A percentile compares a stretch with the other conserved stretches of the same genome.
Evolutionary conservation across 2,113 vertebrate species (phyloP).

Genomic region (Leptocoma aspasia): DNA sequence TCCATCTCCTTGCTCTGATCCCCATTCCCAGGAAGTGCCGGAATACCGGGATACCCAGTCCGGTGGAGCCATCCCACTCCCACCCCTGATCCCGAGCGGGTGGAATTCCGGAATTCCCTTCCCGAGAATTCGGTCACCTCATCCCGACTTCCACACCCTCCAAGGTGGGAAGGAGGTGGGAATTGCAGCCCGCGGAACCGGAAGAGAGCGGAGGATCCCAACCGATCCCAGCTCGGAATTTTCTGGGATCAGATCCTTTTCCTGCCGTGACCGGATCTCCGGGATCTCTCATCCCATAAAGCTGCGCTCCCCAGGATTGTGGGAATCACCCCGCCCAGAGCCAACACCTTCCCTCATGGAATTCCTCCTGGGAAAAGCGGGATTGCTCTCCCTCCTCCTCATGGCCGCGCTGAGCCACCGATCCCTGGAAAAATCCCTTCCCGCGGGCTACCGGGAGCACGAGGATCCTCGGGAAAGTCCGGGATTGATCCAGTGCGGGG

Average conservation of each 20-base stretch:
- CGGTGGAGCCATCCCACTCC: background rate
- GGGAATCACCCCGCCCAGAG: too few species aligned
- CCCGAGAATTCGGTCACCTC: background rate
- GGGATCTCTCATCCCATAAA: background rate
- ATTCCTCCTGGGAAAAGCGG: background rate
- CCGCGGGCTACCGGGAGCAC: background rate
- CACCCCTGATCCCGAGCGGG: too few species aligned
- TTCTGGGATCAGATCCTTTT: background rate
- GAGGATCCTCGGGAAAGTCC: background rate
- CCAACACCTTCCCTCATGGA: background rate
- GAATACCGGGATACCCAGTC: background rate
- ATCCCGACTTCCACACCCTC: background rate
- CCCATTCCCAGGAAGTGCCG: background rate
- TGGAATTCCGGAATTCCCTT: background rate
- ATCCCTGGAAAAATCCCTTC: background rate
- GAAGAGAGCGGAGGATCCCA: background rate
- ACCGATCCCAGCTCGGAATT: background rate
- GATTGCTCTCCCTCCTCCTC: background rate
- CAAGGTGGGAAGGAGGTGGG: background rate
- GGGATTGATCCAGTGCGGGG: background rate
- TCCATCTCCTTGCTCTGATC: background rate
- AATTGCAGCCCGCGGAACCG: background rate
- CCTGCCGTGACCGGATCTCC: background rate
- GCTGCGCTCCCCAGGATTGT: background rate
- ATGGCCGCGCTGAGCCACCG: background rate